These are phyloP conservation scores for silkworm (Bombyx mori) DNA, from an alignment of 1,140 invertebrate species.

Conservation along the genomic window ASM3026992v2 NC_085112.1:9571001-9571500, in stretches of 20 bases:
- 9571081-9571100: too few species aligned
- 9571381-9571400: neutral
- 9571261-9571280: slow-evolving; percentile 33
- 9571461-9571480: neutral
- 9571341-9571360: neutral
- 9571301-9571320: slow-evolving; percentile 1
- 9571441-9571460: too few species aligned
- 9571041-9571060: too few species aligned
- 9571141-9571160: too few species aligned
- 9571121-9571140: too few species aligned
- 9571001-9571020: too few species aligned
- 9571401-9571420: neutral
- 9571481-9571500: neutral
- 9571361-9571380: neutral
- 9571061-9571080: too few species aligned
- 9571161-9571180: too few species aligned
- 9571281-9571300: slow-evolving; percentile 16
- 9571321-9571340: slow-evolving; percentile 2
- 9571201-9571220: slow-evolving; percentile 48
- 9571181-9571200: slow-evolving; percentile 33
- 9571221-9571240: slow-evolving; percentile 42
- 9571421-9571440: too few species aligned
- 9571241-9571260: slow-evolving; percentile 42
- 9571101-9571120: too few species aligned
- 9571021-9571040: too few species aligned